These are phyloP conservation scores for Teleogryllus occipitalis DNA, from an alignment of 1,140 invertebrate species.

Conservation along the genomic window DNA sequence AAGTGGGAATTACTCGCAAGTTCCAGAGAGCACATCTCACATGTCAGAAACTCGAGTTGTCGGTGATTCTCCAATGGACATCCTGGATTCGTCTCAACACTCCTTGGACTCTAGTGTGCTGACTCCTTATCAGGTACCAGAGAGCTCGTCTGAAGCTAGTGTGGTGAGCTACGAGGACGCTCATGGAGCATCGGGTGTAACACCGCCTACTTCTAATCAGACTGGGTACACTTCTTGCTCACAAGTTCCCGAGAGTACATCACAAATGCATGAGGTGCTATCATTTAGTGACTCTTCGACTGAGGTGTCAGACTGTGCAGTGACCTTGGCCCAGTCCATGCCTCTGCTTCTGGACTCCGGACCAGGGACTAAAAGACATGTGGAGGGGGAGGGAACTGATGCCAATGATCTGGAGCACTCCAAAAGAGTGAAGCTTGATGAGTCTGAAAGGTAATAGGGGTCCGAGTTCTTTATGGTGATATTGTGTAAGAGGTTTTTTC, in stretches of 20 bases:
- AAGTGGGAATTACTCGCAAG: neutral
- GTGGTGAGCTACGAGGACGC: neutral
- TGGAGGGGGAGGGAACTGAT: neutral
- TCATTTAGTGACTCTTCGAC: neutral
- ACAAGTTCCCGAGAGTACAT: neutral
- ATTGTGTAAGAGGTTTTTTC: neutral
- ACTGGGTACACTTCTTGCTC: neutral
- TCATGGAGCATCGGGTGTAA: neutral
- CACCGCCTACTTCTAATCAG: neutral
- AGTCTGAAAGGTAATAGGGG: slow-evolving; percentile 14
- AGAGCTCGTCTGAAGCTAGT: neutral
- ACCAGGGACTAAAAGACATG: neutral
- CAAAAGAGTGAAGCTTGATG: neutral
- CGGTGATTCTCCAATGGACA: neutral
- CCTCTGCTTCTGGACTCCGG: slow-evolving; percentile 12
- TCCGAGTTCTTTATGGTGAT: neutral
- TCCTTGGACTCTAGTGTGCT: neutral
- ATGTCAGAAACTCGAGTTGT: neutral
- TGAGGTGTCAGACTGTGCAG: neutral
- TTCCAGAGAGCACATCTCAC: neutral
- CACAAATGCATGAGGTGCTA: neutral
- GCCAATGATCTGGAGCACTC: slow-evolving; percentile 7
- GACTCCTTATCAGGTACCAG: neutral
- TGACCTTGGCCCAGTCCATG: slow-evolving; percentile 2
- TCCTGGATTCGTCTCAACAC: slow-evolving; percentile 7